These are phyloP conservation scores for Ictalurus furcatus DNA, from an alignment of 2,113 vertebrate genomes.

Conservation along the genomic window DNA sequence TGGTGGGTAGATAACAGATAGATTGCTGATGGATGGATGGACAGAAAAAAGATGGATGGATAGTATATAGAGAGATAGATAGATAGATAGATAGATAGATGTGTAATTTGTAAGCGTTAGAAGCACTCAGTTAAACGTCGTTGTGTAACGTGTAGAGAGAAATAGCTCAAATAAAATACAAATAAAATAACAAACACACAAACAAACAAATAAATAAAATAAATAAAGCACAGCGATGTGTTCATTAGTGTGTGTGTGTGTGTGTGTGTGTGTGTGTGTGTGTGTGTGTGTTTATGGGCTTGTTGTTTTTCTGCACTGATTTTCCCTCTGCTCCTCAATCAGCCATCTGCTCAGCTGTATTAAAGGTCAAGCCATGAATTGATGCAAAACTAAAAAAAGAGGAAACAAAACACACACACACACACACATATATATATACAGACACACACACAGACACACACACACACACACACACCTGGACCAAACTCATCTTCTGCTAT, in stretches of 20 bases:
- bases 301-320: conserved; percentile 18
- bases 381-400: conserved; percentile 51
- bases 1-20: neutral
- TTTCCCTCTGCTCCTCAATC: conserved; percentile 37
- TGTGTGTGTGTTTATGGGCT: conserved; percentile 9
- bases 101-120: no score
- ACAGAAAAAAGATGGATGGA: neutral
- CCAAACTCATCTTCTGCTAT: conserved; percentile 46
- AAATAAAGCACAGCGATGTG: neutral
- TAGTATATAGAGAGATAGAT: neutral
- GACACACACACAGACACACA: conserved; percentile 18
- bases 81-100: neutral
- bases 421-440: neutral
- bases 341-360: conserved; percentile 53
- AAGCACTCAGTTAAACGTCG: neutral
- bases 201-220: neutral
- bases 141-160: neutral
- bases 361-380: conserved; percentile 53
- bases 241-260: neutral
- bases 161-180: neutral
- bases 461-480: conserved; percentile 40
- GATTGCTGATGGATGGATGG: neutral
- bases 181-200: neutral
- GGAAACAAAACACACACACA: conserved; percentile 27
- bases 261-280: neutral